Evolutionary conservation across 2,797 vertebrate genomes (phyloP).

Genomic region (Megaceryle alcyon): DNA sequence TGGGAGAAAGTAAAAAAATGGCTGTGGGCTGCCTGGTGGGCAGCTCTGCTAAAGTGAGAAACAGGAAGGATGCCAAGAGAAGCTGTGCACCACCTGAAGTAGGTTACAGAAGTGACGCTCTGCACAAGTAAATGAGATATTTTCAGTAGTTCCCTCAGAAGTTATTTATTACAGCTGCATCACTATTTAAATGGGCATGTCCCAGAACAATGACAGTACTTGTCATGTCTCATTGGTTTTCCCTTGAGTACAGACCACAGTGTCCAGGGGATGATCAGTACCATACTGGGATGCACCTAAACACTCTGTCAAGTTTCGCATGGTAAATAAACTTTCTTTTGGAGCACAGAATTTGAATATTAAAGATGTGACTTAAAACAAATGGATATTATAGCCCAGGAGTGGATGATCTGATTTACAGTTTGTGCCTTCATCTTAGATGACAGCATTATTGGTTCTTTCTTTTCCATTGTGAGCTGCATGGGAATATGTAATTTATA

Average conservation of each 20-base stretch:
- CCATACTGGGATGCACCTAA: background rate
- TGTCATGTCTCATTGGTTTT: background rate
- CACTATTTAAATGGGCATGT: background rate
- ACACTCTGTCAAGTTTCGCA: background rate
- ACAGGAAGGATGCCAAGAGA: background rate
- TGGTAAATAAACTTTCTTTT: background rate
- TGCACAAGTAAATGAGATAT: background rate
- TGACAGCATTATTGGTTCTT: background rate
- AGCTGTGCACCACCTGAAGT: background rate
- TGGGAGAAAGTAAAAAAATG: background rate
- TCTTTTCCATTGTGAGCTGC: background rate
- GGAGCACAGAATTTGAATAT: background rate
- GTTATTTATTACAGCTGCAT: background rate
- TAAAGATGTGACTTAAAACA: slow-evolving; percentile 18
- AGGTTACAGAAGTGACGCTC: background rate
- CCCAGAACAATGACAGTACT: background rate
- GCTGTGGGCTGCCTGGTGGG: background rate
- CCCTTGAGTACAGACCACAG: background rate
- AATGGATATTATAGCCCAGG: background rate
- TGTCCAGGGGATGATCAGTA: background rate
- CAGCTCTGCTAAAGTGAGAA: background rate
- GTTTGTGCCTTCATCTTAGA: background rate
- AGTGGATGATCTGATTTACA: slow-evolving; percentile 23
- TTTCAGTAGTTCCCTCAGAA: background rate
- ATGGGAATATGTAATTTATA: background rate